These are phyloP conservation scores for Euphydryas editha DNA, from an alignment of 2,888 invertebrate species.

Conservation along the genomic window DNA sequence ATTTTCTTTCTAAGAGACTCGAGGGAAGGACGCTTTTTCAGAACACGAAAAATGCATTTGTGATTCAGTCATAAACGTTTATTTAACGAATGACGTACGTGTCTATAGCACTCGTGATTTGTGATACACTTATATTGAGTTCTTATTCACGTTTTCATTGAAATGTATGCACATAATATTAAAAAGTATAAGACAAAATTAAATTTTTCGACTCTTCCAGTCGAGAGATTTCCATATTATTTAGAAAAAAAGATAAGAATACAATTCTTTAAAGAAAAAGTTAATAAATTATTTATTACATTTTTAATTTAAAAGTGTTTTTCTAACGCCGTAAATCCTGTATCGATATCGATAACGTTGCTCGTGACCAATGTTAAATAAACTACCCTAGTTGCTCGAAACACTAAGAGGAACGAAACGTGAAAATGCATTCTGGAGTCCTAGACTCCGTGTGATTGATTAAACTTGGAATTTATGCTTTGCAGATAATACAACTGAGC, in stretches of 20 bases:
- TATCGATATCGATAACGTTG: too few species aligned
- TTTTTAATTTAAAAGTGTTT: too few species aligned
- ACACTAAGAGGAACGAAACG: neutral
- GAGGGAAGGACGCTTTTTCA: constrained; percentile 69
- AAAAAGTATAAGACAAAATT: neutral
- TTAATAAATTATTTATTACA: too few species aligned
- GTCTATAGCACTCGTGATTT: constrained; percentile 47
- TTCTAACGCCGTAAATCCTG: too few species aligned
- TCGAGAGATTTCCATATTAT: too few species aligned
- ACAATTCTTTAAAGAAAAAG: too few species aligned
- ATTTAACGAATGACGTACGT: constrained; percentile 52
- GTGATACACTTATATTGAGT: constrained; percentile 31
- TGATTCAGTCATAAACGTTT: constrained; percentile 73
- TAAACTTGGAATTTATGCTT: neutral
- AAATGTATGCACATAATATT: constrained; percentile 4
- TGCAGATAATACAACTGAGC: neutral
- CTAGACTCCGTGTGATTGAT: neutral
- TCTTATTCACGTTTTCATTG: neutral
- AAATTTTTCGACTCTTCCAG: neutral
- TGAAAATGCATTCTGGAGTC: neutral
- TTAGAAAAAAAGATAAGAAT: neutral
- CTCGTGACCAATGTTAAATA: too few species aligned
- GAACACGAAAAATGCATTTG: constrained; percentile 81
- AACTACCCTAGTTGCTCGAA: too few species aligned
- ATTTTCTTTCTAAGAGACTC: constrained; percentile 55